Evolutionary conservation across 2,888 invertebrate genomes (phyloP).

Genomic region (Theretra japonica): DNA sequence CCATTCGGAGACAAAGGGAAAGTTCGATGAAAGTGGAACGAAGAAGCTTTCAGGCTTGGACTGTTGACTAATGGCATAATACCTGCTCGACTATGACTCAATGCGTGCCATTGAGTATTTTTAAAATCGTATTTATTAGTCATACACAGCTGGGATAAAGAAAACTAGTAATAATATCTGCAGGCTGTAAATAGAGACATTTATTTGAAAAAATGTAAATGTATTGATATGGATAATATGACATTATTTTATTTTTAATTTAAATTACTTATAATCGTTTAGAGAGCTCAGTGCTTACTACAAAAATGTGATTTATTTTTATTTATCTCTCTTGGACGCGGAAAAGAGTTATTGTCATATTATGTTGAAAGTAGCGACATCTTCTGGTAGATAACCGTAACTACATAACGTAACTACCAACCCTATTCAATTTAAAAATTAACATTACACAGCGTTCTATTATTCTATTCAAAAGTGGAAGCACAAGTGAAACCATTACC

Average conservation of each 20-base stretch:
- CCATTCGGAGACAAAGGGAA: conserved; percentile 69
- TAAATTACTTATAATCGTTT: too few species aligned
- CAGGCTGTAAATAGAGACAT: too few species aligned
- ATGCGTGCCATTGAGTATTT: background rate
- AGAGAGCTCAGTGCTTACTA: too few species aligned
- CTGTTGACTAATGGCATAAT: conserved; percentile 25
- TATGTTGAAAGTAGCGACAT: background rate
- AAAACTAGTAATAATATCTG: too few species aligned
- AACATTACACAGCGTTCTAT: background rate
- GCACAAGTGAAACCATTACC: background rate
- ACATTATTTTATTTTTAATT: too few species aligned
- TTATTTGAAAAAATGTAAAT: too few species aligned
- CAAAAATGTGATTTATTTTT: too few species aligned
- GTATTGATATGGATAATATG: too few species aligned
- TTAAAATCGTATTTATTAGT: background rate
- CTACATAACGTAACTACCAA: background rate
- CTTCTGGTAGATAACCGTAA: background rate
- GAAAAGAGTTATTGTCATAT: too few species aligned
- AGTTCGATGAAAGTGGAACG: conserved; percentile 65
- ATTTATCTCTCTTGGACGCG: too few species aligned
- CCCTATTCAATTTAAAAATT: background rate
- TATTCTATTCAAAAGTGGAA: background rate
- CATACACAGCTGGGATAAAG: too few species aligned
- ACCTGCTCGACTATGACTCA: conserved; percentile 12
- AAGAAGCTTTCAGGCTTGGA: conserved; percentile 44